A percentile compares a stretch with the other conserved stretches of the same genome.
phyloP scores from a whole-genome alignment of 2,888 invertebrate genomes.

The Pammene fasciana region DNA sequence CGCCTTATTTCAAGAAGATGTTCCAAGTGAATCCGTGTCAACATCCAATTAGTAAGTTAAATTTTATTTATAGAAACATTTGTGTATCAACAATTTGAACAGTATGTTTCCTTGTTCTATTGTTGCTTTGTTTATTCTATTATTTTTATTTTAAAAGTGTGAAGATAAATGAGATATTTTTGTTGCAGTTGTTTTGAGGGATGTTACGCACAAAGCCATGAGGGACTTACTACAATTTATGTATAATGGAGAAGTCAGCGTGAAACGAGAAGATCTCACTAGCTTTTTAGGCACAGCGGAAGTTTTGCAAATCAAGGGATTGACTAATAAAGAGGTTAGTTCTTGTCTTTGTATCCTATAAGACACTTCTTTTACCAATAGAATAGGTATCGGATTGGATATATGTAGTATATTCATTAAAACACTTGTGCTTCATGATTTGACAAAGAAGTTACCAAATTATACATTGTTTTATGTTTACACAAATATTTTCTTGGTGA shows the following conservation, averaged over 20 bases:
- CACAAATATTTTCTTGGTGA: no score
- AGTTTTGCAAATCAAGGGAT: slow-evolving; percentile 88
- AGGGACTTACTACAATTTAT: slow-evolving; percentile 89
- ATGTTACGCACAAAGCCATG: slow-evolving; percentile 88
- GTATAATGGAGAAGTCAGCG: slow-evolving; percentile 90
- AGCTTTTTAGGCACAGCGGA: slow-evolving; percentile 89
- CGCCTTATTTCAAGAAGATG: slow-evolving; percentile 88
- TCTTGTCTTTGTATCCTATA: not conserved
- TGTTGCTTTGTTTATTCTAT: not conserved
- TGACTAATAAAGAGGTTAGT: slow-evolving; percentile 83
- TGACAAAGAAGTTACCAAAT: no score
- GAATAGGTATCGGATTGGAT: no score
- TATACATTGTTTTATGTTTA: no score
- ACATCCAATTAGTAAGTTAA: slow-evolving; percentile 84
- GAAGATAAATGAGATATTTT: slow-evolving; percentile 9
- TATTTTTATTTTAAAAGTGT: not conserved
- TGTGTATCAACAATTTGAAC: no score
- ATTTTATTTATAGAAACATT: slow-evolving; percentile 35
- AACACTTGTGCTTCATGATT: no score
- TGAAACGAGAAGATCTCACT: slow-evolving; percentile 88
- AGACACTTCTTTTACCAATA: no score
- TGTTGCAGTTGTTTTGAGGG: slow-evolving; percentile 86
- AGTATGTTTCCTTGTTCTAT: not conserved
- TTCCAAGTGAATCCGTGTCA: slow-evolving; percentile 86
- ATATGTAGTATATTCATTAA: no score